Evolutionary conservation across 2,888 invertebrate genomes (phyloP).

Genomic region (Idaea dimidiata): DNA sequence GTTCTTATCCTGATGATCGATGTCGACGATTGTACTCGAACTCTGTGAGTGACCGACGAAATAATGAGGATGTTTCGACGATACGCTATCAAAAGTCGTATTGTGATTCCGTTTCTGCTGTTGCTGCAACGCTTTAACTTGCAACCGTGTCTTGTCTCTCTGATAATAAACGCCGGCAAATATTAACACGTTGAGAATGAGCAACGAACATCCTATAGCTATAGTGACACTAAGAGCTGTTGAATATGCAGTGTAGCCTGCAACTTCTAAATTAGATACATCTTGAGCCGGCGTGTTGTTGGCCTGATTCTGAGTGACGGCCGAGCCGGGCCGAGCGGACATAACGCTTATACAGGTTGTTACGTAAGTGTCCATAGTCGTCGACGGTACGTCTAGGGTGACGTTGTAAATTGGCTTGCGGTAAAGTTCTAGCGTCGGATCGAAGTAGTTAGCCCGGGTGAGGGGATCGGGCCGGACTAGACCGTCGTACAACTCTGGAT

Average conservation of each 20-base stretch:
- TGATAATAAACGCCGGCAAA: conserved; percentile 93
- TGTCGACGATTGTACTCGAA: conserved; percentile 91
- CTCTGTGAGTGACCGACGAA: conserved; percentile 89
- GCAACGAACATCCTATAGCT: conserved; percentile 89
- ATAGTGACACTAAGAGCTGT: conserved; percentile 89
- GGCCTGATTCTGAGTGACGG: conserved; percentile 67
- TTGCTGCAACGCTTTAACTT: conserved; percentile 88
- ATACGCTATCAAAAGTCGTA: conserved; percentile 80
- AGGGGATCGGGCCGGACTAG: conserved; percentile 91
- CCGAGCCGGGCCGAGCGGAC: conserved; percentile 82
- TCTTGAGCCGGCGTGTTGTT: conserved; percentile 87
- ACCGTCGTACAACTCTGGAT: conserved; percentile 94
- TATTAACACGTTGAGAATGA: conserved; percentile 90
- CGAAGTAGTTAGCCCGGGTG: conserved; percentile 83
- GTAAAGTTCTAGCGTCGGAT: conserved; percentile 83
- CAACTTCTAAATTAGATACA: conserved; percentile 89
- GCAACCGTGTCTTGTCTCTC: conserved; percentile 87
- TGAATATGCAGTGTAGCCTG: conserved; percentile 87
- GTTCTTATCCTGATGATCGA: conserved; percentile 87
- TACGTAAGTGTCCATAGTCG: conserved; percentile 83
- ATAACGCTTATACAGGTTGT: conserved; percentile 87
- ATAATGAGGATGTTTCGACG: conserved; percentile 88
- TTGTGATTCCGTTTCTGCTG: conserved; percentile 84
- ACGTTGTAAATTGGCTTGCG: conserved; percentile 81
- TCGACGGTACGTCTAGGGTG: conserved; percentile 72